Conservation (phyloP, 2,888 invertebrate species). For the Caenorhabditis doughertyi region DNA sequence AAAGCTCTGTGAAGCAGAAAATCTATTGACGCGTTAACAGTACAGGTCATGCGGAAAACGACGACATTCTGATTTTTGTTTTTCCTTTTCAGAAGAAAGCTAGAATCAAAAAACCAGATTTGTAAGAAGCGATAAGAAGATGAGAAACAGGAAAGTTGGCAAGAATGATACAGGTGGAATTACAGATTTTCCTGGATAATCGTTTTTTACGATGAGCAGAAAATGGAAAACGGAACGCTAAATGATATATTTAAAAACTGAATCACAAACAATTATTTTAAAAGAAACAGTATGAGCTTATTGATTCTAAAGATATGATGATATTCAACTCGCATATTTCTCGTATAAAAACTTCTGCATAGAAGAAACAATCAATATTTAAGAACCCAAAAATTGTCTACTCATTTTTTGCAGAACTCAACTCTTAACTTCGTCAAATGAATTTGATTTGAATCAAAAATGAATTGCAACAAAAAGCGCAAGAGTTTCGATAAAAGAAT, state of each 20-base stretch:
- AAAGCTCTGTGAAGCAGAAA: conserved; percentile 11
- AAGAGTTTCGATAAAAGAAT: conserved; percentile 1
- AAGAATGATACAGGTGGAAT: background rate
- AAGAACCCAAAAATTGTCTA: too few relatives aligned
- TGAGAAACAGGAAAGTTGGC: background rate
- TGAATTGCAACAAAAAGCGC: background rate
- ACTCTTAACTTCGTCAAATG: background rate
- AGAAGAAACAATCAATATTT: too few relatives aligned
- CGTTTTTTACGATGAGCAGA: background rate
- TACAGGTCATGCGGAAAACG: conserved; percentile 29
- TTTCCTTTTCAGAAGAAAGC: background rate
- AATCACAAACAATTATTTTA: too few relatives aligned
- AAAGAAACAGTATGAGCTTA: too few relatives aligned
- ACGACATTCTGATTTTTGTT: background rate
- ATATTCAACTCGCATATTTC: too few relatives aligned
- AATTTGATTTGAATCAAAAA: background rate
- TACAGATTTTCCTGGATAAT: background rate
- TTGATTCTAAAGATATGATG: too few relatives aligned
- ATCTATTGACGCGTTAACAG: conserved; percentile 24
- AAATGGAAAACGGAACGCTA: background rate
- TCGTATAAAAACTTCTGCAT: too few relatives aligned
- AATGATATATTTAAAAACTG: background rate
- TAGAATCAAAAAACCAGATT: background rate
- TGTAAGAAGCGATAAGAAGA: background rate
- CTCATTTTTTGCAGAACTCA: background rate